Evolutionary conservation across 2,797 vertebrate species (phyloP).

Genomic region (Steatocranus sp.): DNA sequence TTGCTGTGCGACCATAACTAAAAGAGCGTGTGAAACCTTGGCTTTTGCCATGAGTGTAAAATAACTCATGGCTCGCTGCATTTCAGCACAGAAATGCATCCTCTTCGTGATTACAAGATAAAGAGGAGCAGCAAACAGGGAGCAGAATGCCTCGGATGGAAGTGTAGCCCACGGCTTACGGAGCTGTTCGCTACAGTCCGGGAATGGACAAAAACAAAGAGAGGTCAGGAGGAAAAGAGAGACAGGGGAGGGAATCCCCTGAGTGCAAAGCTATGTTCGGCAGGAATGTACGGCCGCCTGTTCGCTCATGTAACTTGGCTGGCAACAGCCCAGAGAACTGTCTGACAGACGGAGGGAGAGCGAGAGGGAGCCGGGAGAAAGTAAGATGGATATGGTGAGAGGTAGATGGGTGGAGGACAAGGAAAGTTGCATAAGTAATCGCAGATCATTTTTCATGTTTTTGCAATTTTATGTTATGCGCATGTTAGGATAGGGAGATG

Average conservation of each 20-base stretch:
- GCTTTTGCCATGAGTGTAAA: background rate
- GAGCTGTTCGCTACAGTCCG: background rate
- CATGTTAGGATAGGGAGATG: background rate
- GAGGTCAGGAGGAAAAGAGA: background rate
- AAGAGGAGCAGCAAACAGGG: background rate
- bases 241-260: constrained; percentile 57
- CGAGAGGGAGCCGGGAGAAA: background rate
- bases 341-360: constrained; percentile 18
- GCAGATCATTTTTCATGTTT: constrained; percentile 23
- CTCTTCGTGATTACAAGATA: background rate
- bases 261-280: constrained; percentile 62
- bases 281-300: constrained; percentile 64
- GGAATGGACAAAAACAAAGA: constrained; percentile 40
- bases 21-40: constrained; percentile 18
- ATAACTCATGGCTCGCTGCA: background rate
- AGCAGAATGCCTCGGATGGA: background rate
- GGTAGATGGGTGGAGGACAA: constrained; percentile 12
- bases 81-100: background rate
- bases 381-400: constrained; percentile 30
- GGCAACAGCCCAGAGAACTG: constrained; percentile 58
- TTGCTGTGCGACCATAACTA: constrained; percentile 2
- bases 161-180: background rate
- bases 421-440: constrained; percentile 12
- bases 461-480: constrained; percentile 11
- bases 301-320: constrained; percentile 66